Percentiles rank a stretch among this genome's conserved stretches.
Evolutionary conservation across 2,113 vertebrate species (phyloP).

Genomic region (Daboia siamensis): DNA sequence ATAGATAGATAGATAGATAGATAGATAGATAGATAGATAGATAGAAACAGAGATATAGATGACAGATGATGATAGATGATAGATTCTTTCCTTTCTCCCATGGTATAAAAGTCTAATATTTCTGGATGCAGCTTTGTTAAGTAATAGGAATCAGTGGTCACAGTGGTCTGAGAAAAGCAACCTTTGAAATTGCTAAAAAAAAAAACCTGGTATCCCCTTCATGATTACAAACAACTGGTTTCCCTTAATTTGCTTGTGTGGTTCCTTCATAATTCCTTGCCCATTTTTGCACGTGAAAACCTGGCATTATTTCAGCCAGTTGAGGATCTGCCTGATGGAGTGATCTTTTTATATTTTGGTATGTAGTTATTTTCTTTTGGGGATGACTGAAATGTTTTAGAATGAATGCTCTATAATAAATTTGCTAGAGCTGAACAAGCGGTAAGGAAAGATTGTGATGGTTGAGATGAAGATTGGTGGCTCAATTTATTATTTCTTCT

Average conservation of each 20-base stretch:
- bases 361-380: neutral
- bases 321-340: neutral
- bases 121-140: neutral
- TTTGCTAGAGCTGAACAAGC: neutral
- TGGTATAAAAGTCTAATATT: neutral
- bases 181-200: constrained; percentile 22
- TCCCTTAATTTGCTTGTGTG: neutral
- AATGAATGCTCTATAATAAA: neutral
- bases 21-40: neutral
- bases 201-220: neutral
- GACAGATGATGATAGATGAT: neutral
- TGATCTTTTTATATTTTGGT: neutral
- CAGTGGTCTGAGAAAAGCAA: constrained; percentile 31
- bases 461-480: neutral
- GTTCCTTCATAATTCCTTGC: neutral
- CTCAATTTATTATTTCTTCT: neutral
- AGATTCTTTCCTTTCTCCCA: neutral
- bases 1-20: neutral
- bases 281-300: neutral
- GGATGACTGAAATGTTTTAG: neutral
- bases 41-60: neutral
- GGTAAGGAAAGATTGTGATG: neutral
- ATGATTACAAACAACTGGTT: neutral
- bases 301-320: neutral
- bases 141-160: neutral